phyloP scores from a whole-genome alignment of 2,113 vertebrate species.

The Gnathonemus echidnorhynchus region DNA sequence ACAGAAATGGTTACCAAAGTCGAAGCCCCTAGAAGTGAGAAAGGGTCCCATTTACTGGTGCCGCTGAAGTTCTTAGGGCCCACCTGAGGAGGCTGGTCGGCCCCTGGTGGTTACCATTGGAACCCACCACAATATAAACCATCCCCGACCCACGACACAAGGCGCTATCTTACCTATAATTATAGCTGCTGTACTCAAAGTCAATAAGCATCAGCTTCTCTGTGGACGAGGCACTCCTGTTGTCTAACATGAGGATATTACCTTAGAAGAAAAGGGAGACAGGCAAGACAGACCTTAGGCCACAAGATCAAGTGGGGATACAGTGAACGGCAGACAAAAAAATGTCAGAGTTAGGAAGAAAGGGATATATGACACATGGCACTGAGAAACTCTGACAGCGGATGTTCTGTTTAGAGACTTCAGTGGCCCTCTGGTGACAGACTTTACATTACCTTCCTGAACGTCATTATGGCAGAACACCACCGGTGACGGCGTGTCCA shows the following conservation, averaged over 20 bases:
- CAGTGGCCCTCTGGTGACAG: not conserved
- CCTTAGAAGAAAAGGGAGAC: conserved; percentile 50
- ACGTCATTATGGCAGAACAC: conserved; percentile 95
- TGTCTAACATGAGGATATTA: conserved; percentile 75
- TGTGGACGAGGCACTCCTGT: conserved; percentile 29
- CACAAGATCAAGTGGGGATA: not conserved
- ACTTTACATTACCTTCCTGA: conserved; percentile 74
- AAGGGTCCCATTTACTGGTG: not conserved
- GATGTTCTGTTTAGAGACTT: not conserved
- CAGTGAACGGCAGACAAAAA: not conserved
- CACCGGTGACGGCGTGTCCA: conserved; percentile 74
- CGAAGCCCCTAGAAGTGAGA: conserved; percentile 72
- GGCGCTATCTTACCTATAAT: conserved; percentile 72
- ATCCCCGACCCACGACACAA: not conserved
- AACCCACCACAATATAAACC: not conserved
- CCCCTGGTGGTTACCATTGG: not conserved
- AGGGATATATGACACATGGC: not conserved
- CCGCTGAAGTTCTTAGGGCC: not conserved
- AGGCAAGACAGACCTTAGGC: not conserved
- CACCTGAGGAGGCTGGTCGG: not conserved
- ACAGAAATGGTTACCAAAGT: conserved; percentile 89
- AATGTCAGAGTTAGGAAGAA: not conserved
- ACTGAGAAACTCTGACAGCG: not conserved
- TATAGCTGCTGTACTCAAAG: conserved; percentile 97
- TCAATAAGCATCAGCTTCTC: conserved; percentile 88